Base-by-base conservation (phyloP, 2,888 invertebrate species). In the Cosmorhoe ocellata region DNA sequence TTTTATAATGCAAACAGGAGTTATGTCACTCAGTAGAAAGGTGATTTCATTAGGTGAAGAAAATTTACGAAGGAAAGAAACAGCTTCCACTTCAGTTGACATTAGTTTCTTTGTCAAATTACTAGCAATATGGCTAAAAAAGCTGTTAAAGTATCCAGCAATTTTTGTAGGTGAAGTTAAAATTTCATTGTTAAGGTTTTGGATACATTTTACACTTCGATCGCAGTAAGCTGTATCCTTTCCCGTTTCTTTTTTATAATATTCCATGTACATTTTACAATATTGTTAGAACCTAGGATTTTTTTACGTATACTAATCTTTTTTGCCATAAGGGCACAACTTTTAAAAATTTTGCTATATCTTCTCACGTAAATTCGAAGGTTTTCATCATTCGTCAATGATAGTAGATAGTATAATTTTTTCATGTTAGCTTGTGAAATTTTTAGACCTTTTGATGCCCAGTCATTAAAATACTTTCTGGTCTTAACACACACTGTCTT, bases 71-170 rank as follows among this genome's bases (percentile, higher is more conserved):
- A 39, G 5, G 30, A 30, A 30, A 3, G 2, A 9, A 2, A 30
- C 2, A 8, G 30, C 9, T 30, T 28, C 30, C 2, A 1, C 3
- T 18, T 39, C 39, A 2, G 39, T 30, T 7, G 10, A 14, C n/a
- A 30, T 18, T 1, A 39, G 18, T 2, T 30, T 18, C 14, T 7
- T 39, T 4, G 39, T 39, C 7, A 39, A 2, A 7, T 1, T 6
- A 7, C 10, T 39, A n/a, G 39, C 39, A 5, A 39, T 30, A 3
- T 18, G 28, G 5, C 30, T 9, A n/a, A 39, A 39, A 18, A 30
- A 39, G n/a, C 14, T 18, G 13, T 39, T 39, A 10, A 39, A 39
- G 10, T 39, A 9, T 18, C 18, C 30, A 5, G 39, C 39, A 28
- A 39, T 39, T 3, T 28, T 10, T 1, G 1, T 4, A 6, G 39